phyloP scores from a whole-genome alignment of 2,113 vertebrate species.

The Lophura nycthemera region DNA sequence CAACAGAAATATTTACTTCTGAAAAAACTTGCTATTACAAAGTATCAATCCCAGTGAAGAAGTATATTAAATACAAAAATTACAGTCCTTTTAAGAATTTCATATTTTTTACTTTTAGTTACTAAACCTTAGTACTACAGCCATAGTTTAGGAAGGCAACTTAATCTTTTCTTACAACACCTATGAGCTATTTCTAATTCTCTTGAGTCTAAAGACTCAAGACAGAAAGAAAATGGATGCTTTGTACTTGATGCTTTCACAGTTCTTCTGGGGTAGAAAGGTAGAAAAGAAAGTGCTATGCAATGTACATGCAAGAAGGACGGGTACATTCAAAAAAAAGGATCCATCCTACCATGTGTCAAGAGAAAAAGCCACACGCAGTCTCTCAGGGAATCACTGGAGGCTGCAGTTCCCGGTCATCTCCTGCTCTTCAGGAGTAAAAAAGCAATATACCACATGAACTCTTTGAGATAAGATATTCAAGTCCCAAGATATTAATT shows the following conservation, averaged over 20 bases:
- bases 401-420: neutral
- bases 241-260: neutral
- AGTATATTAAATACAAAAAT: neutral
- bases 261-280: neutral
- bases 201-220: neutral
- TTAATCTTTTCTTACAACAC: neutral
- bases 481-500: neutral
- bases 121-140: neutral
- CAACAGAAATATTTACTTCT: neutral
- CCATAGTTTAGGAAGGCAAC: neutral
- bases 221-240: neutral
- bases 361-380: neutral
- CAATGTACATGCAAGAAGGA: neutral
- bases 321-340: neutral
- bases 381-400: neutral
- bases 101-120: neutral
- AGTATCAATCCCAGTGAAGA: neutral
- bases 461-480: neutral
- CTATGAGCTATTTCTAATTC: neutral
- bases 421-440: accelerated
- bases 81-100: neutral
- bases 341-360: neutral
- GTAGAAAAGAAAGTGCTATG: neutral
- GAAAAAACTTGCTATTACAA: neutral
- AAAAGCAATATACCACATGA: neutral